Evolutionary conservation across 2,888 invertebrate genomes (phyloP).

Genomic region (Corythucha ciliata): DNA sequence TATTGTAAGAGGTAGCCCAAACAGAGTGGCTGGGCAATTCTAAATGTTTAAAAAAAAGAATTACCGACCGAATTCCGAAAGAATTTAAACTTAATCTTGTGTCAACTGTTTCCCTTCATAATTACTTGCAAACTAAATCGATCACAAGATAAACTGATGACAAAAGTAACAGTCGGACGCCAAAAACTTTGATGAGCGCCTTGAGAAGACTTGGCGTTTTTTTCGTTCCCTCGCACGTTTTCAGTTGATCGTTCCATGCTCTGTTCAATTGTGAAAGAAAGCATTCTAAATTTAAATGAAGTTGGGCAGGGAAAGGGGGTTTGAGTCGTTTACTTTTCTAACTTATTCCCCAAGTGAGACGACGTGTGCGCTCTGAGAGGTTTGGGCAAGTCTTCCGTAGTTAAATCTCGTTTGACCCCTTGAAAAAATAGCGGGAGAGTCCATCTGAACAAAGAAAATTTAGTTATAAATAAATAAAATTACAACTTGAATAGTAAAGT

Average conservation of each 20-base stretch:
- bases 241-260: conserved; percentile 53
- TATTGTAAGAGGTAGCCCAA: conserved; percentile 42
- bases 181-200: conserved; percentile 47
- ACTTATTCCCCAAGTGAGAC: conserved; percentile 51
- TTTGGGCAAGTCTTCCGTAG: conserved; percentile 62
- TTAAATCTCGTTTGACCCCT: conserved; percentile 61
- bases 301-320: too few species aligned
- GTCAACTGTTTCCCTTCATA: too few species aligned
- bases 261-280: too few species aligned
- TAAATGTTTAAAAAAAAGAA: too few species aligned
- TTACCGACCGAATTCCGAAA: too few species aligned
- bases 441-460: background rate
- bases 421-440: conserved; percentile 39
- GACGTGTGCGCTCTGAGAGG: conserved; percentile 60
- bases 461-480: too few species aligned
- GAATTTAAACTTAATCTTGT: too few species aligned
- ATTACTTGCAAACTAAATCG: too few species aligned
- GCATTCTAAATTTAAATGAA: background rate
- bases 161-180: background rate
- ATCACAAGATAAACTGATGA: too few species aligned
- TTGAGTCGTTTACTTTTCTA: conserved; percentile 44
- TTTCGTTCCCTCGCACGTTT: conserved; percentile 43
- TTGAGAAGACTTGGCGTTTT: conserved; percentile 51
- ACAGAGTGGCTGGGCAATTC: conserved; percentile 40
- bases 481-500: too few species aligned